Evolutionary conservation across 2,888 invertebrate species (phyloP), one percentile per base, ranked within the genome.

Genomic region (Trissonchulus latispiculum): DNA sequence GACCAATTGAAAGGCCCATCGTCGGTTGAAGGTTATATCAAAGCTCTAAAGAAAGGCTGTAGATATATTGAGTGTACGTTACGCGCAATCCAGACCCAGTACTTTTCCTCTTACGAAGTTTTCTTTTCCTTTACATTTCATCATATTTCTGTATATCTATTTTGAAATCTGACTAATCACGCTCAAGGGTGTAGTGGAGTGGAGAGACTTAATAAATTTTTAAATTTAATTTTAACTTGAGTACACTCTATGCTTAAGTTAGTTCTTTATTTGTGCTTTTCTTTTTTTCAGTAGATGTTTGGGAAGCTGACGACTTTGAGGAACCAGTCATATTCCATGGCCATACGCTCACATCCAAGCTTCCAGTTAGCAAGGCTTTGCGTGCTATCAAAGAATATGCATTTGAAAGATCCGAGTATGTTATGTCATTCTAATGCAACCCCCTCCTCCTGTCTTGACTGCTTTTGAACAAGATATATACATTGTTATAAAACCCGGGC

Each of bases 1-100:
- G 87, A 87, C 77, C 87, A 87, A 78, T 78, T 86, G 67, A 85
- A 85, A 75, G 87, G 87, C 1, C 86, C 86, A 2, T 85, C 86
- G 29, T 85, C 85, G 77, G 81, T 85, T 23, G 87, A 87, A 74
- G 87, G 86, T 8, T 87, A 86, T 78, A 83, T 85, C 36, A 80
- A 85, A 70, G 87, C 86, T 8, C 80, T 87, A 37, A 84, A 83
- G 70, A 83, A 85, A 75, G 86, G 86, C 59, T 87, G 87, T 78
- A 80, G 87, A n/a, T 85, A 86, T 79, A 80, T 87, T n/a, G 87
- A 87, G 80, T 79, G 86, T 87, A 78, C 61, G 36, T 75, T 59
- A 15, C 36, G 2, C n/a, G n/a, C n/a, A n/a, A n/a, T n/a, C n/a
- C 32, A n/a, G n/a, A n/a, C n/a, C n/a, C n/a, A n/a, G n/a, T n/a